A percentile compares a stretch with the other conserved stretches of the same genome.
Conservation (phyloP, 2,797 vertebrate genomes). For the Heliangelus exortis region DNA sequence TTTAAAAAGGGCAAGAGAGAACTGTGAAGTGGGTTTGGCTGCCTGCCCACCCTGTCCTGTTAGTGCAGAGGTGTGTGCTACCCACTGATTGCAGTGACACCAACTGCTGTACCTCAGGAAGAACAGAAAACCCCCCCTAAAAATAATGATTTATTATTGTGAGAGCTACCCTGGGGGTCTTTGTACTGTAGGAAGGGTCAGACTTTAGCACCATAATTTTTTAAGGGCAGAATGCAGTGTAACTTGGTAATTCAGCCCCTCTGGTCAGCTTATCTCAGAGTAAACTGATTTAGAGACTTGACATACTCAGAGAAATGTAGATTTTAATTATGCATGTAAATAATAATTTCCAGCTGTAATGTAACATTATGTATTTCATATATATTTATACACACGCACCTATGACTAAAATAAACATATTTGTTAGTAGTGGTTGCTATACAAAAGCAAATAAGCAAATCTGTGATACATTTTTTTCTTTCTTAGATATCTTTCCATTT, state of each 20-base stretch:
- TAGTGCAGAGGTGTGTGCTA: not conserved
- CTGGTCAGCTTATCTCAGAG: not conserved
- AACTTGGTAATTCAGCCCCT: not conserved
- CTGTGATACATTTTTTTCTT: not conserved
- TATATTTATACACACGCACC: not conserved
- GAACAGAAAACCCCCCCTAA: not conserved
- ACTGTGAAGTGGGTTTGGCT: not conserved
- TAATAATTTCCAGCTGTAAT: not conserved
- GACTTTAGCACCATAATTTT: not conserved
- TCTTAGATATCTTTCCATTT: not conserved
- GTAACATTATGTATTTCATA: not conserved
- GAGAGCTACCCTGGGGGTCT: not conserved
- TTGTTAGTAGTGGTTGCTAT: not conserved
- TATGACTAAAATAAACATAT: not conserved
- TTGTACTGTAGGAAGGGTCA: not conserved
- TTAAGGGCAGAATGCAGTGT: not conserved
- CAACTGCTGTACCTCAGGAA: not conserved
- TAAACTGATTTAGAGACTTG: not conserved
- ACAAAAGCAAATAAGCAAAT: not conserved
- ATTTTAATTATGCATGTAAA: not conserved
- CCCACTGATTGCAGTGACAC: not conserved
- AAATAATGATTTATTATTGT: not conserved
- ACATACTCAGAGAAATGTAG: not conserved
- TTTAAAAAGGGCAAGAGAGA: not conserved
- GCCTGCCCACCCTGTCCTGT: not conserved